phyloP scores from a whole-genome alignment of 2,888 invertebrate genomes.

The Carpatolechia fugitivella region DNA sequence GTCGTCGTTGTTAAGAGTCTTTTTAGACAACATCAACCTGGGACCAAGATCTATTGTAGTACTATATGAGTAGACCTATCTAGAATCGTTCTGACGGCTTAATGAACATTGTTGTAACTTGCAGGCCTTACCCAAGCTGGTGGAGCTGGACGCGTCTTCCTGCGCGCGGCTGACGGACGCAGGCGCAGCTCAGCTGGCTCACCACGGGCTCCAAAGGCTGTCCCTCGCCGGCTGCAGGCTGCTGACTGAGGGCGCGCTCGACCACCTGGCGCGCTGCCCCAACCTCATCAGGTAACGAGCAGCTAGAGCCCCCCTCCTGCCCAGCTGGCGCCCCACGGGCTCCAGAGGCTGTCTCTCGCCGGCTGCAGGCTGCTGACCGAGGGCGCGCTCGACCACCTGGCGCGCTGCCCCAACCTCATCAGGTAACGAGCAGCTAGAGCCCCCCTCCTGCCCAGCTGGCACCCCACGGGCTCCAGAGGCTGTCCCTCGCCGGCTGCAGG shows the following conservation, averaged over 20 bases:
- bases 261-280: conserved; percentile 88
- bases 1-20: too few relatives aligned
- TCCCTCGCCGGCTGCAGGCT: conserved; percentile 91
- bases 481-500: conserved; percentile 90
- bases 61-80: too few relatives aligned
- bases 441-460: conserved; percentile 91
- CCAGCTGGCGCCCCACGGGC: conserved; percentile 87
- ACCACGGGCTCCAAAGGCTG: conserved; percentile 85
- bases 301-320: conserved; percentile 86
- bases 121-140: conserved; percentile 86
- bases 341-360: conserved; percentile 88
- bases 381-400: conserved; percentile 88
- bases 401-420: conserved; percentile 85
- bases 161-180: conserved; percentile 94
- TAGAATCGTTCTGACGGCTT: too few relatives aligned
- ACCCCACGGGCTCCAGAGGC: conserved; percentile 84
- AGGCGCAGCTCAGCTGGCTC: conserved; percentile 91
- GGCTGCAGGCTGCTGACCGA: conserved; percentile 91
- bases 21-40: too few relatives aligned
- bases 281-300: conserved; percentile 75
- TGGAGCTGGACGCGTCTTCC: conserved; percentile 88
- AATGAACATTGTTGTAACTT: not conserved
- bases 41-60: too few relatives aligned
- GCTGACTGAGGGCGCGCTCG: conserved; percentile 89
- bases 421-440: conserved; percentile 62